Evolutionary conservation across 2,888 invertebrate genomes (phyloP).

Genomic region (Platycnemis pennipes): DNA sequence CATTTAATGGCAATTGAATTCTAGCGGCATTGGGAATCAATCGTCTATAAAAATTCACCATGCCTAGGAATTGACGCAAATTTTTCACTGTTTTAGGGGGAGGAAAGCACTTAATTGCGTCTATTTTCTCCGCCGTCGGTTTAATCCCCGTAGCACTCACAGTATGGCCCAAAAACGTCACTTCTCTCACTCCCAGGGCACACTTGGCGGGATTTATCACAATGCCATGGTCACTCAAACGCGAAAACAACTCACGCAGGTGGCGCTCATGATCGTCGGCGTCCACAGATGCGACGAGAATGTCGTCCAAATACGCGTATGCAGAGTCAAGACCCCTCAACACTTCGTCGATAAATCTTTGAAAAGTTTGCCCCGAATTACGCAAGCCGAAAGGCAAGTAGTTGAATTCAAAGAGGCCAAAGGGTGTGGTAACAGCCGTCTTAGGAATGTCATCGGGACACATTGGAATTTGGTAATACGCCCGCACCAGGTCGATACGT

Average conservation of each 20-base stretch:
- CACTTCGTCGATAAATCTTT: background rate
- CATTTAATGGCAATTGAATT: too few species aligned
- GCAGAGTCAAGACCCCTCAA: background rate
- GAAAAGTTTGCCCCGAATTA: background rate
- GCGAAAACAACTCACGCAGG: too few species aligned
- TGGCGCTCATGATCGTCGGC: too few species aligned
- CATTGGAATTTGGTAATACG: too few species aligned
- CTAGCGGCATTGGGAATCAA: too few species aligned
- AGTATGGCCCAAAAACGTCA: background rate
- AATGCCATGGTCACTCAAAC: too few species aligned
- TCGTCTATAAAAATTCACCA: constrained; percentile 14
- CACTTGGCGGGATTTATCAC: too few species aligned
- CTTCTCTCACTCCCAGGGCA: background rate
- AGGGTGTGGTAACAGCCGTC: background rate
- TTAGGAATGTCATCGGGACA: too few species aligned
- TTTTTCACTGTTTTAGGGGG: background rate
- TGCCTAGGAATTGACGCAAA: background rate
- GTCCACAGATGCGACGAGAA: too few species aligned
- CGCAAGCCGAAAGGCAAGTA: background rate
- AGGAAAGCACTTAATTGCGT: background rate
- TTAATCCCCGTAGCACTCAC: background rate
- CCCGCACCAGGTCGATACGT: too few species aligned
- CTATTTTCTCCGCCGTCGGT: background rate
- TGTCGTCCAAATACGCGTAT: too few species aligned
- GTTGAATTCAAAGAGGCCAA: background rate